Base-by-base conservation (phyloP, 2,888 invertebrate species). In the Cenopis cana region DNA sequence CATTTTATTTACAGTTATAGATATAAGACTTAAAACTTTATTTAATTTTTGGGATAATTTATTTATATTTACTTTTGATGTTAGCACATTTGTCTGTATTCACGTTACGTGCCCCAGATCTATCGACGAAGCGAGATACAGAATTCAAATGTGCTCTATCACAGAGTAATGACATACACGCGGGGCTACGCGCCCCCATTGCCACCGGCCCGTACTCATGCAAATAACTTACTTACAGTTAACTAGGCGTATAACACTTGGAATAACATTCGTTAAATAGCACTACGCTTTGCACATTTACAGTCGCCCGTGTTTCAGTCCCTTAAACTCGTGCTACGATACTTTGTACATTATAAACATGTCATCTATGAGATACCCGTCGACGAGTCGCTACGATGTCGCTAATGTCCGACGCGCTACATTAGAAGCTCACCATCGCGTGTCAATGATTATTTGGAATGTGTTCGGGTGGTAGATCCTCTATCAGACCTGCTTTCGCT, bases 11-110 rank as follows among this genome's bases (percentile, higher is more conserved):
- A 93, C 92, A 93, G 76, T 84, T 87, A 85, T 82, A 83, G 84
- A 87, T 85, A 89, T 88, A 90, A 91, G 84, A 86, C 89, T 88
- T 90, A 91, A 87, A 89, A 87, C 88, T 89, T 89, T 89, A 91
- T 89, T 91, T 91, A 92, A 92, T 93, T 93, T 93, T 93, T 93
- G 93, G 93, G 92, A 92, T 92, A 91, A 90, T 89, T 90, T 90
- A 89, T 71, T 67, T 67, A 88, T 79, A 79, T 81, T 86, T 87
- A 89, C 81, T 87, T 90, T 89, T 89, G 90, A 91, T 91, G 92
- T 90, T 88, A 88, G 91, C 92, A 91, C 92, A 91, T 86, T 79
- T 76, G 89, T 84, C 85, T 84, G 89, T 82, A 81, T 84, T 82
- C 79, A 76, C 75, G 74, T 76, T 76, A 77, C 77, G 79, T 78